phyloP scores from a whole-genome alignment of 2,888 invertebrate genomes.

The Catocala nupta region DNA sequence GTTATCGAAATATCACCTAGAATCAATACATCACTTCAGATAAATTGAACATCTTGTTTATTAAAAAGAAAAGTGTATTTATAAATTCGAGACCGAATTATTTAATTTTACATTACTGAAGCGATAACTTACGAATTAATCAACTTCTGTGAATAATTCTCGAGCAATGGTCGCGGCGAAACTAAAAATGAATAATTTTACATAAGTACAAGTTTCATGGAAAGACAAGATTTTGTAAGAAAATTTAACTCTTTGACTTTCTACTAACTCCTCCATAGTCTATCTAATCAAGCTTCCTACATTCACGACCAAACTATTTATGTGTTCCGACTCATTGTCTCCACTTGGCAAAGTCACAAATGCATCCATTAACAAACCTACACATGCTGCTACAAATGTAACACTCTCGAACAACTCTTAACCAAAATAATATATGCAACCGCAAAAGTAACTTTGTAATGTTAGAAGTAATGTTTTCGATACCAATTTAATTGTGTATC shows the following conservation, averaged over 20 bases:
- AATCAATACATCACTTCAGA: too few relatives aligned
- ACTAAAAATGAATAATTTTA: too few relatives aligned
- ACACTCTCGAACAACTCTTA: constrained; percentile 15
- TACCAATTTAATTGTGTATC: constrained; percentile 34
- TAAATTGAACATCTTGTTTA: too few relatives aligned
- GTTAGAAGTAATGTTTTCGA: constrained; percentile 53
- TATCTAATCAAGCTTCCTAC: constrained; percentile 44
- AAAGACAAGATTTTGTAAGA: not conserved
- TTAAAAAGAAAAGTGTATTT: too few relatives aligned
- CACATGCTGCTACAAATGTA: constrained; percentile 24
- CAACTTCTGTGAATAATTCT: too few relatives aligned
- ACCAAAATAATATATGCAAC: constrained; percentile 30
- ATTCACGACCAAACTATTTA: constrained; percentile 59
- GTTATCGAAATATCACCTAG: too few relatives aligned
- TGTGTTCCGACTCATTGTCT: constrained; percentile 64
- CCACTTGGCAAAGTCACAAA: constrained; percentile 66
- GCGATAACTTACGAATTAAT: too few relatives aligned
- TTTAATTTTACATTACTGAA: too few relatives aligned
- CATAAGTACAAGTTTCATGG: too few relatives aligned
- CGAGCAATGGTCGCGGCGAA: too few relatives aligned
- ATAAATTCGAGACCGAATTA: too few relatives aligned
- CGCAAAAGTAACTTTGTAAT: constrained; percentile 26
- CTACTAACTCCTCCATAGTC: constrained; percentile 7
- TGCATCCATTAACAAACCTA: constrained; percentile 45
- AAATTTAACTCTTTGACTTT: not conserved